Evolutionary conservation across 2,888 invertebrate species (phyloP).

Genomic region (Hirtodrosophila histrioides): DNA sequence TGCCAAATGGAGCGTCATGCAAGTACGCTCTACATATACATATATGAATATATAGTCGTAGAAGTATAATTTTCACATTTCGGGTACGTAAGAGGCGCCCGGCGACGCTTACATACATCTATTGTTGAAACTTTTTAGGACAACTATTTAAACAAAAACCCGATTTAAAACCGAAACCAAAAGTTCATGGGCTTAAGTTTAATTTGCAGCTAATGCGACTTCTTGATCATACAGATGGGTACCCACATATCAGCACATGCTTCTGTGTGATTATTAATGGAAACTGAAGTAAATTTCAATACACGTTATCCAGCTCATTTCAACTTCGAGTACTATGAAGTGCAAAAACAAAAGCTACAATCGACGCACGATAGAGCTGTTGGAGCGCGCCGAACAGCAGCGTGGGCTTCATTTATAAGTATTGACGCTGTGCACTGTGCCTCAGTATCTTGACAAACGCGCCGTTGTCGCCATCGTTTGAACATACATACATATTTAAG

Average conservation of each 20-base stretch:
- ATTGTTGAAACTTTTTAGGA: no score
- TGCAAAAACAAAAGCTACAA: constrained; percentile 38
- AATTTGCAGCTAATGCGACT: background rate
- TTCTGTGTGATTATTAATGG: constrained; percentile 18
- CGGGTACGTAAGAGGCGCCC: no score
- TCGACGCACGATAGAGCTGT: constrained; percentile 22
- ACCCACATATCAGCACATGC: constrained; percentile 9
- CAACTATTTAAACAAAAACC: no score
- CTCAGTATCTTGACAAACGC: constrained; percentile 67
- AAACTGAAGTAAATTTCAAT: constrained; percentile 17
- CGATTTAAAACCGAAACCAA: background rate
- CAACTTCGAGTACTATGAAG: constrained; percentile 4
- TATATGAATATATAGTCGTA: background rate
- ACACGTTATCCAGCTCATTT: constrained; percentile 12
- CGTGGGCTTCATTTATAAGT: constrained; percentile 46
- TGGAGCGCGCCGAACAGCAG: constrained; percentile 8
- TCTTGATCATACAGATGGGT: background rate
- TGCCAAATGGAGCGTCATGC: no score
- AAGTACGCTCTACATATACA: no score
- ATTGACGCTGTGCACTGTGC: constrained; percentile 30
- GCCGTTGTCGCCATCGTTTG: constrained; percentile 37
- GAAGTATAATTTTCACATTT: background rate
- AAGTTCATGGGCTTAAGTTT: no score
- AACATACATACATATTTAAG: constrained; percentile 15
- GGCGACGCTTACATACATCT: no score